Percentiles rank a stretch among this genome's conserved stretches.
Conservation (phyloP, 2,797 vertebrate species). For the Halcyon leucocephala region DNA sequence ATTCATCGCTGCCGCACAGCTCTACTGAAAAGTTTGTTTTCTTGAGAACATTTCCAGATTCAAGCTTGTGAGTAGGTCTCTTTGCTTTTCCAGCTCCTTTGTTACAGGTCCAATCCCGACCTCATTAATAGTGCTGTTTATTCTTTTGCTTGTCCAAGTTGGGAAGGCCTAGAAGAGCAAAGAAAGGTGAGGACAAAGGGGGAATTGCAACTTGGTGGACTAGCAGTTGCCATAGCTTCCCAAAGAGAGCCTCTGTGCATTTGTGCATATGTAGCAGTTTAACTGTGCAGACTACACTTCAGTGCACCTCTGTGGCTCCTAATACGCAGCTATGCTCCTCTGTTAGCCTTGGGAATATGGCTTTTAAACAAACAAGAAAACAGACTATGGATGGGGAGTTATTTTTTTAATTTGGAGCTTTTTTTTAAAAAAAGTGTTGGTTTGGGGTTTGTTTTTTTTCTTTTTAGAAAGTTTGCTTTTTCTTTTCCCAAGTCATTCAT, state of each 20-base stretch:
- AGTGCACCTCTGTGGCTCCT: background rate
- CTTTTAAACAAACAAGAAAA: conserved; percentile 28
- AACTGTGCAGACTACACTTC: background rate
- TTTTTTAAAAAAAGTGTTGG: background rate
- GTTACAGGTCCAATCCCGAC: background rate
- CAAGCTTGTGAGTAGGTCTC: background rate
- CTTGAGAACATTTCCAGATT: background rate
- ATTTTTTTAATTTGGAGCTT: background rate
- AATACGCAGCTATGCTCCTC: background rate
- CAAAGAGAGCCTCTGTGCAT: background rate
- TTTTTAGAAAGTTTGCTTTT: background rate
- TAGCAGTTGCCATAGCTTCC: conserved; percentile 3
- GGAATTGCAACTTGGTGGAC: background rate
- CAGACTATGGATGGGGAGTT: background rate
- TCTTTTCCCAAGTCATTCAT: background rate
- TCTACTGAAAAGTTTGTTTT: background rate
- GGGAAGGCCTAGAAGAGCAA: background rate
- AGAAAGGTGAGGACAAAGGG: background rate
- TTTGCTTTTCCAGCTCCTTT: conserved; percentile 18
- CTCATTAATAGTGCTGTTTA: conserved; percentile 27
- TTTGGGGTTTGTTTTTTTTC: too few relatives aligned
- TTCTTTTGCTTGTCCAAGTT: background rate
- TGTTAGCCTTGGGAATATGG: background rate
- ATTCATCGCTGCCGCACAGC: background rate
- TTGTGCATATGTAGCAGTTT: background rate